phyloP scores from a whole-genome alignment of 1,140 invertebrate genomes.

The Heliconius hewitsoni region DNA sequence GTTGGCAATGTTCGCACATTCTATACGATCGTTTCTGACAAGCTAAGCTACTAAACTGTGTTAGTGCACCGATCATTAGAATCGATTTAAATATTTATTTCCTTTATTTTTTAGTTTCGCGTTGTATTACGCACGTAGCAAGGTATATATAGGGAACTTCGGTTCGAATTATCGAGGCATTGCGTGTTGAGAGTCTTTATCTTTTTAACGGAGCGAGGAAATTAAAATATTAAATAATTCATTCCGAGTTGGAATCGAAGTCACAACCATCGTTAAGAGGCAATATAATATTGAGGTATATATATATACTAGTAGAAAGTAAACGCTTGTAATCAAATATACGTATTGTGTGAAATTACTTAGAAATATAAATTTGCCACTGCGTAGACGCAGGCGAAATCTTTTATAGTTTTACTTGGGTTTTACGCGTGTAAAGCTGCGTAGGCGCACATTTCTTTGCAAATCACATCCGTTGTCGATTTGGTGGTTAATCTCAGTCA shows the following conservation, averaged over 20 bases:
- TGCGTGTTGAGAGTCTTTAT: no score
- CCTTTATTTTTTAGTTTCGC: no score
- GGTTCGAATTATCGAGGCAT: no score
- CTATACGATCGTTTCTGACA: not conserved
- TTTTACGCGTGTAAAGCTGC: not conserved
- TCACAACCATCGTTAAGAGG: no score
- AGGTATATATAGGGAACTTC: no score
- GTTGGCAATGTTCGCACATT: not conserved
- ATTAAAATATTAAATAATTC: no score
- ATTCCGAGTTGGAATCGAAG: no score
- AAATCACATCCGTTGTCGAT: constrained; percentile 15
- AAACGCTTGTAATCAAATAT: no score
- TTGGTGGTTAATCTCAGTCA: constrained; percentile 11
- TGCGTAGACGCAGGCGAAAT: not conserved
- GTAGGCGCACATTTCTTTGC: constrained; percentile 17
- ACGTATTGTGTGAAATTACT: not conserved
- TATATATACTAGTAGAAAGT: no score
- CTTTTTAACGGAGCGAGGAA: no score
- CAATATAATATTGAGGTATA: no score
- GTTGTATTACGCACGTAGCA: no score
- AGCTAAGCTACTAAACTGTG: not conserved
- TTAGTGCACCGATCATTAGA: not conserved
- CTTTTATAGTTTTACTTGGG: not conserved
- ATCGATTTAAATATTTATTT: not conserved
- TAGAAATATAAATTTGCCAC: not conserved